Evolutionary conservation across 2,113 vertebrate species (phyloP).

Genomic region (Perca flavescens): DNA sequence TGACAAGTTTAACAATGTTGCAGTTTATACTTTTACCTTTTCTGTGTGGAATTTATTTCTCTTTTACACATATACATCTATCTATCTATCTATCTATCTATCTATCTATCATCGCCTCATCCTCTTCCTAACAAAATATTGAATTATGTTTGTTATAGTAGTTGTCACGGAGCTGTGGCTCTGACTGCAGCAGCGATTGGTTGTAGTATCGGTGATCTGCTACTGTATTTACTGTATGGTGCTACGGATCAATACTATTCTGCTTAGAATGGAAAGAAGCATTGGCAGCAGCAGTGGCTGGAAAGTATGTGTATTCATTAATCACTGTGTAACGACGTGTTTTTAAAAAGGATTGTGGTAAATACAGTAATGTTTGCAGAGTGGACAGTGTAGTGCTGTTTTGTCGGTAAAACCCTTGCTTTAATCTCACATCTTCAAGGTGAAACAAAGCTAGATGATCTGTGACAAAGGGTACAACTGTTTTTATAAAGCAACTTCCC

Average conservation of each 20-base stretch:
- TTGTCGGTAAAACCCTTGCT: neutral
- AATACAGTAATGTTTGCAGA: neutral
- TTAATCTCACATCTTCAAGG: slow-evolving; percentile 22
- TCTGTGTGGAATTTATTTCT: neutral
- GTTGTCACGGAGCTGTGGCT: neutral
- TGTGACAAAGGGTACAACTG: slow-evolving; percentile 57
- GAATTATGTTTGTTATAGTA: neutral
- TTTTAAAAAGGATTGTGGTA: slow-evolving; percentile 21
- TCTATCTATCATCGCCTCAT: neutral
- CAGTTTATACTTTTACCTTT: neutral
- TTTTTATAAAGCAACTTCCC: slow-evolving; percentile 58
- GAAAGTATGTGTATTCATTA: neutral
- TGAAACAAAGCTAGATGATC: slow-evolving; percentile 52
- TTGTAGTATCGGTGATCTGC: neutral
- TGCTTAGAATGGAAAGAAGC: neutral
- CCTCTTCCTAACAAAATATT: no score
- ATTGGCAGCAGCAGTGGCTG: neutral
- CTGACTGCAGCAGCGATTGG: neutral
- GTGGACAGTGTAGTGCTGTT: neutral
- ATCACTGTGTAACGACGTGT: neutral
- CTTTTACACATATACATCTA: no score
- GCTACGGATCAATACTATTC: slow-evolving; percentile 6
- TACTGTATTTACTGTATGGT: slow-evolving; percentile 5
- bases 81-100: no score
- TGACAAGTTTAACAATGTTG: neutral